Conservation (phyloP, 1,140 invertebrate species). For the Hyles euphorbiae region DNA sequence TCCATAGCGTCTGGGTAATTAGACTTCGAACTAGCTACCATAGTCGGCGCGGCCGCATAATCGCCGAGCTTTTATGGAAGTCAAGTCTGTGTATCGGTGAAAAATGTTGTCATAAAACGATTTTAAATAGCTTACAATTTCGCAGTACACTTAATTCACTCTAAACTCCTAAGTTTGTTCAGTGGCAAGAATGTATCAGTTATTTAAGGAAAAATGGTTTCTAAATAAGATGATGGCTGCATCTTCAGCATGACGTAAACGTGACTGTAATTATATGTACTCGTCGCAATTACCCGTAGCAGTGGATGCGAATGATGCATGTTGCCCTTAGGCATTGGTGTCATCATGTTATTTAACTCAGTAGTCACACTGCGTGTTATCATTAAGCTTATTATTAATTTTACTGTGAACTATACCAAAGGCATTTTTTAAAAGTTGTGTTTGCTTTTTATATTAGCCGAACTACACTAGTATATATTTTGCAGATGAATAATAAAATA, state of each 20-base stretch:
- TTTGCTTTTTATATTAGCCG: no score
- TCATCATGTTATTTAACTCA: no score
- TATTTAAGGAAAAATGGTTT: constrained; percentile 23
- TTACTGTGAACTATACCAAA: no score
- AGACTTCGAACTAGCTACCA: constrained; percentile 53
- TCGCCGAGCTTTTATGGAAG: constrained; percentile 55
- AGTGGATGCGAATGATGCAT: no score
- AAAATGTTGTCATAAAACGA: constrained; percentile 67
- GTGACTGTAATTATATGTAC: neutral
- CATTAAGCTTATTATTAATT: no score
- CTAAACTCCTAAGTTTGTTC: constrained; percentile 16
- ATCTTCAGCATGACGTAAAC: constrained; percentile 17
- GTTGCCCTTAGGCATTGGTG: no score
- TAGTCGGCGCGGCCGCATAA: constrained; percentile 56
- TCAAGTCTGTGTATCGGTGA: constrained; percentile 50
- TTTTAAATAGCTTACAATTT: constrained; percentile 48
- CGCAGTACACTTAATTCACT: constrained; percentile 24
- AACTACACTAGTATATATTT: no score
- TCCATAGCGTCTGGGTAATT: constrained; percentile 60
- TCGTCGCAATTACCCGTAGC: no score
- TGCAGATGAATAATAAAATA: no score
- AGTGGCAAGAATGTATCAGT: constrained; percentile 11
- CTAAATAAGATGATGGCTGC: constrained; percentile 17
- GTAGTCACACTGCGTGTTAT: no score
- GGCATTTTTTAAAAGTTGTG: no score